Base-by-base conservation (phyloP, 37 sponge, comb jelly and placozoan species). In the Crambe crambe region DNA sequence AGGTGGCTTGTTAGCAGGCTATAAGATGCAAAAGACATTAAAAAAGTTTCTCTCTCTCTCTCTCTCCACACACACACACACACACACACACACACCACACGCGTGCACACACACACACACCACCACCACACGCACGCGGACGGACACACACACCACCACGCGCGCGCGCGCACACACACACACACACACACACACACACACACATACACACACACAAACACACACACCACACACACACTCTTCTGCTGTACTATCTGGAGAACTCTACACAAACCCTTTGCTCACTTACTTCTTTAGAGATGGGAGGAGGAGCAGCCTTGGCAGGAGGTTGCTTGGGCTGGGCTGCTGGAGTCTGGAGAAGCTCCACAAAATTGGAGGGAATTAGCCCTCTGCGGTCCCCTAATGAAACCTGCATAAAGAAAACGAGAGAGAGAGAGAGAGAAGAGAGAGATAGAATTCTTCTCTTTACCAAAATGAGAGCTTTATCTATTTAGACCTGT, bases 331-430 rank as follows among this genome's bases (percentile, higher is more conserved):
- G 44, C 6, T 8, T 8, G 12, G 58, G 47, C 6, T 37, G 60
- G 20, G 60, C 3, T 1, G 40, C 41, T 3, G 36, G 8, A n/a
- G 64, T 20, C n/a, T 40, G 43, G 9, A 77, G 29, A 18, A 77
- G 34, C 67, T 82, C 83, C 10, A 86, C 60, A 61, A 86, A 86
- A 62, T 86, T 86, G 42, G 78, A 75, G 31, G 86, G 86, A 73
- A 86, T 56, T 2, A 86, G 56, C 21, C 86, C 86, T 0, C 31
- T 30, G 29, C 61, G 60, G 27, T 44, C 75, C 5, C 75, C 69
- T 23, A 73, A 34, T 0, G 31, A 34, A 1, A 62, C 83, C 73
- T 82, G 42, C 5, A 2, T 26, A 31, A 21, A 47, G 12, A 47
- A 47, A 47, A n/a, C n/a, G n/a, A n/a, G n/a, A n/a, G n/a, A n/a